A percentile compares a stretch with the other conserved stretches of the same genome.
Evolutionary conservation across 2,797 vertebrate genomes (phyloP).

Genomic region (Protonibea diacanthus): DNA sequence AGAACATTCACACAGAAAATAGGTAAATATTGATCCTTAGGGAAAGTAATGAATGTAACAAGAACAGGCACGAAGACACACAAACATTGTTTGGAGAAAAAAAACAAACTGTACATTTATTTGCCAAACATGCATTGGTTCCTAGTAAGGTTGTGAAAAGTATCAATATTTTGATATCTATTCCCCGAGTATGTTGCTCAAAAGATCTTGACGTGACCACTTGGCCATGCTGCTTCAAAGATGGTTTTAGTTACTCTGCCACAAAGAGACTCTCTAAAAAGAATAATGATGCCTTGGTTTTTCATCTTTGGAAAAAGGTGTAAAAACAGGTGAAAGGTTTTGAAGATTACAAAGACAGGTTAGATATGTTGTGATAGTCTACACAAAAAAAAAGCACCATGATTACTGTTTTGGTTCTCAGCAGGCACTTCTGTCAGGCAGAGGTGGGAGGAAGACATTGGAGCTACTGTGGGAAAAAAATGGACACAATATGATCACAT

Average conservation of each 20-base stretch:
- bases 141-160: no score
- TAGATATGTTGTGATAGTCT: conserved; percentile 19
- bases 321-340: not conserved
- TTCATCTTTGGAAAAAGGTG: not conserved
- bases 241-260: not conserved
- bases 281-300: not conserved
- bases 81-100: not conserved
- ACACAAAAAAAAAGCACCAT: conserved; percentile 8
- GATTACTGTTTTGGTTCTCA: conserved; percentile 28
- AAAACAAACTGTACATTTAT: not conserved
- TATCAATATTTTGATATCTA: no score
- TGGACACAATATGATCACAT: conserved; percentile 9
- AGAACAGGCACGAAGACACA: not conserved
- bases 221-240: not conserved
- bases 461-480: not conserved
- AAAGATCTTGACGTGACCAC: not conserved
- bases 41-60: no score
- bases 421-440: conserved; percentile 1
- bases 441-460: conserved; percentile 5
- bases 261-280: not conserved
- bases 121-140: no score
- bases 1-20: not conserved
- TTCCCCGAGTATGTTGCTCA: not conserved
- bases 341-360: conserved; percentile 19
- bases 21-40: not conserved